Evolutionary conservation across 2,888 invertebrate genomes (phyloP).

Genomic region (Minunthozetes semirufus): DNA sequence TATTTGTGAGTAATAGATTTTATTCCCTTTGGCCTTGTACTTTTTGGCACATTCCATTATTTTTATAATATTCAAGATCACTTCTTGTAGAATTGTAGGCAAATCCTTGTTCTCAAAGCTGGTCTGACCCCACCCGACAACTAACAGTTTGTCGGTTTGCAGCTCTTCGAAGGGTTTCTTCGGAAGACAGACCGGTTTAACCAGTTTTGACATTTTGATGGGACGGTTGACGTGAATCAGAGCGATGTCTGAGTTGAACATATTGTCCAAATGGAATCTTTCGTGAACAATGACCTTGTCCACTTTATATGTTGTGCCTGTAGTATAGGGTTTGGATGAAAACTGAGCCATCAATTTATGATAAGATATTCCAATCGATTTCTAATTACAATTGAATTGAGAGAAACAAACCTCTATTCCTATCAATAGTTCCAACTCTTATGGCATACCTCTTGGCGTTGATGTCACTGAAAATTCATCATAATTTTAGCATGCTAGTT

Average conservation of each 20-base stretch:
- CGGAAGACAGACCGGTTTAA: background rate
- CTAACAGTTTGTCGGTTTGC: background rate
- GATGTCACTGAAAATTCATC: background rate
- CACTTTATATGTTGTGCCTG: constrained; percentile 13
- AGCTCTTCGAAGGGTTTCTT: background rate
- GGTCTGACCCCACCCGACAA: constrained; percentile 13
- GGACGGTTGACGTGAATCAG: background rate
- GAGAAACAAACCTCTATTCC: background rate
- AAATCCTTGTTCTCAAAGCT: constrained; percentile 1
- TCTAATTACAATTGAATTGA: background rate
- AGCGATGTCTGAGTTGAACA: constrained; percentile 13
- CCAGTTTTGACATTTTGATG: background rate
- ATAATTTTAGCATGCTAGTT: background rate
- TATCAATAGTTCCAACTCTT: background rate
- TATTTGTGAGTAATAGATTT: background rate
- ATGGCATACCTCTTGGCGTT: background rate
- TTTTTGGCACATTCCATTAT: background rate
- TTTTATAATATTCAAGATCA: background rate
- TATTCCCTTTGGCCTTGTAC: background rate
- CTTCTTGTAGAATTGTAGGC: constrained; percentile 3
- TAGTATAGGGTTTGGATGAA: background rate
- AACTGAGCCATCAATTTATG: background rate
- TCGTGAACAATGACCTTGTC: constrained; percentile 21
- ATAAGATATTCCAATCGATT: background rate
- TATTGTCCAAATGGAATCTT: constrained; percentile 1